A percentile compares a stretch with the other conserved stretches of the same genome.
These are phyloP conservation scores for Habroteleia sp. DNA, from an alignment of 2,888 invertebrate genomes.

Conservation along the genomic window DNA sequence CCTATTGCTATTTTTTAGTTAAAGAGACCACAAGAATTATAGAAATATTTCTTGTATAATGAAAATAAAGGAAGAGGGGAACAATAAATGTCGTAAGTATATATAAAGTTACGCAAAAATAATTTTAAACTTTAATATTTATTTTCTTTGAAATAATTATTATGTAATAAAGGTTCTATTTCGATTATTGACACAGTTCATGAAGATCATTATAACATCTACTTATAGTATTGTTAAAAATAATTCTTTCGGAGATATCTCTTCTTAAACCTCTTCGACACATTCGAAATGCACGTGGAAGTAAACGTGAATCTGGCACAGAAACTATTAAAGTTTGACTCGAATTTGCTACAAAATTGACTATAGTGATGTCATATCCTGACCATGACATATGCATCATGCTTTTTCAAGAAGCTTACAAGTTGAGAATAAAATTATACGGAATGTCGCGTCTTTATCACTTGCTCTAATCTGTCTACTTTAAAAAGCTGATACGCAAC, in stretches of 20 bases:
- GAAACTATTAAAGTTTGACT: conserved; percentile 37
- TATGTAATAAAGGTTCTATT: conserved; percentile 40
- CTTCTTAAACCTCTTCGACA: conserved; percentile 11
- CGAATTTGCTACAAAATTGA: conserved; percentile 54
- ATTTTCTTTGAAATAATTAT: conserved; percentile 44
- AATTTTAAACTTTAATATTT: conserved; percentile 49
- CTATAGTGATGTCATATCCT: conserved; percentile 41
- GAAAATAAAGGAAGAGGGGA: not conserved
- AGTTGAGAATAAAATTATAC: conserved; percentile 8
- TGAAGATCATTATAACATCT: conserved; percentile 47
- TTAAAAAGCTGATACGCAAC: conserved; percentile 13
- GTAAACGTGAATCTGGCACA: conserved; percentile 57
- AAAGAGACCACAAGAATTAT: too few relatives aligned
- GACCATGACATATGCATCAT: conserved; percentile 13
- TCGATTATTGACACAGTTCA: conserved; percentile 50
- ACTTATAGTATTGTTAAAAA: conserved; percentile 54
- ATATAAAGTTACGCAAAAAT: too few relatives aligned
- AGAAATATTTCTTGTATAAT: too few relatives aligned
- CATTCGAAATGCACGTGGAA: conserved; percentile 43
- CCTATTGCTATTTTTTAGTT: too few relatives aligned
- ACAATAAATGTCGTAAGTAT: too few relatives aligned
- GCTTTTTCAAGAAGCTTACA: conserved; percentile 18
- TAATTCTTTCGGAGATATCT: conserved; percentile 46
- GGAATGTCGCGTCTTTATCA: conserved; percentile 3
- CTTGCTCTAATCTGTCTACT: not conserved